Evolutionary conservation across 2,888 invertebrate genomes (phyloP).

Genomic region (Apotomis capreana): DNA sequence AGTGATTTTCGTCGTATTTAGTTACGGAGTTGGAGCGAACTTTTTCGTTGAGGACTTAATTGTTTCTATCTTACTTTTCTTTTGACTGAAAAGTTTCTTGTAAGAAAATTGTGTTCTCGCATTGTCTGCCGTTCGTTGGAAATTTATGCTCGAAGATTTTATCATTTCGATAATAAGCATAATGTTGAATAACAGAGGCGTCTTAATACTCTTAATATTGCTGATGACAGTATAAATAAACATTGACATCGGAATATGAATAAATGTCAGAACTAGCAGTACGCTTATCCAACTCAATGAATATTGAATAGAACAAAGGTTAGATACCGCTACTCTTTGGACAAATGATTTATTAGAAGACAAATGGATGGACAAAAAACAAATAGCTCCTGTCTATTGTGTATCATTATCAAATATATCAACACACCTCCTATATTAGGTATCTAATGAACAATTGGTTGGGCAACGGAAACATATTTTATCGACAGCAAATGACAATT

Average conservation of each 20-base stretch:
- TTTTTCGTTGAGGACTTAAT: slow-evolving; percentile 67
- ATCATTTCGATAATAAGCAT: slow-evolving; percentile 26
- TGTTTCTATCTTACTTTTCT: slow-evolving; percentile 61
- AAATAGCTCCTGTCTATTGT: slow-evolving; percentile 66
- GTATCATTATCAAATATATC: slow-evolving; percentile 67
- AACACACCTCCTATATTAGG: slow-evolving; percentile 51
- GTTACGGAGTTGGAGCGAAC: slow-evolving; percentile 61
- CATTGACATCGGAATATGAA: slow-evolving; percentile 46
- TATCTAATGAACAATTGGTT: slow-evolving; percentile 45
- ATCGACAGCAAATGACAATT: slow-evolving; percentile 38
- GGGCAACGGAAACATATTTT: slow-evolving; percentile 40
- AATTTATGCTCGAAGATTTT: slow-evolving; percentile 6
- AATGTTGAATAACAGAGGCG: slow-evolving; percentile 1
- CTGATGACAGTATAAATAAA: slow-evolving; percentile 31
- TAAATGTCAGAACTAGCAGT: slow-evolving; percentile 51
- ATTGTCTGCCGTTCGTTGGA: slow-evolving; percentile 41
- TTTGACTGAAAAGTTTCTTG: slow-evolving; percentile 41
- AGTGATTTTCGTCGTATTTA: slow-evolving; percentile 69
- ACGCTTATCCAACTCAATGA: slow-evolving; percentile 59
- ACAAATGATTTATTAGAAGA: slow-evolving; percentile 66
- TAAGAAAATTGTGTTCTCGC: slow-evolving; percentile 45
- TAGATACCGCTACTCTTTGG: slow-evolving; percentile 51
- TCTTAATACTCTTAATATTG: slow-evolving; percentile 5
- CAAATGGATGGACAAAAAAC: slow-evolving; percentile 67
- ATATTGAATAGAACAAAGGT: slow-evolving; percentile 52